Evolutionary conservation across 2,888 invertebrate species (phyloP).

Genomic region (Smittia sp.): DNA sequence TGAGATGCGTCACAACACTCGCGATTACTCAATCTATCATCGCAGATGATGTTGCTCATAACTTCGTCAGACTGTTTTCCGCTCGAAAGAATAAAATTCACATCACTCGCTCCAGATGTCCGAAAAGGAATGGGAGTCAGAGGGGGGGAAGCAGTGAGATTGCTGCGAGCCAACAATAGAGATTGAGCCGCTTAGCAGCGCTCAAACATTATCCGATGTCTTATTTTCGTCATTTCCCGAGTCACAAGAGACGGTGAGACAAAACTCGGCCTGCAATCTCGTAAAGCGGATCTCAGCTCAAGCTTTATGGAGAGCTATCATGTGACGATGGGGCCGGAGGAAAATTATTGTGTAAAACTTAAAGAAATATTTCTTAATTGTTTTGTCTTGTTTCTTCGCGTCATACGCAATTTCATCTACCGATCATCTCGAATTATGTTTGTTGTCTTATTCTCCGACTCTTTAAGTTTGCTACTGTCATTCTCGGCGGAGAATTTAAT

Average conservation of each 20-base stretch:
- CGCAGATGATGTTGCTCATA: background rate
- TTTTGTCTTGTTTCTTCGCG: background rate
- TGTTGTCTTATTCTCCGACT: background rate
- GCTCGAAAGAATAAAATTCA: conserved; percentile 7
- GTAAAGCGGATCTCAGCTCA: background rate
- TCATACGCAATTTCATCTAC: background rate
- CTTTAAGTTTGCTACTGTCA: background rate
- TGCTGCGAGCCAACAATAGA: background rate
- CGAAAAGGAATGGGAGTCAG: background rate
- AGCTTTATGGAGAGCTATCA: background rate
- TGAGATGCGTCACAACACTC: background rate
- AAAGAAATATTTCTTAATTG: conserved; percentile 22
- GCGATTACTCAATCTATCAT: background rate
- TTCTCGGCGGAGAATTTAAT: conserved; percentile 9
- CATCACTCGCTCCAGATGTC: background rate
- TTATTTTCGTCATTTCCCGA: conserved; percentile 2
- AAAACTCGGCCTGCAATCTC: background rate
- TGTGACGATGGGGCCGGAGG: background rate
- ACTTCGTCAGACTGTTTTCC: background rate
- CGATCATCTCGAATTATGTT: conserved; percentile 15
- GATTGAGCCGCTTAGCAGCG: conserved; percentile 8
- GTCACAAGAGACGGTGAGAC: background rate
- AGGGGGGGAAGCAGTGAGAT: background rate
- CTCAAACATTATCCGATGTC: background rate
- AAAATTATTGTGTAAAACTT: conserved; percentile 18